Conservation (phyloP, 2,797 vertebrate species). For the Lindbergichthys nudifrons region DNA sequence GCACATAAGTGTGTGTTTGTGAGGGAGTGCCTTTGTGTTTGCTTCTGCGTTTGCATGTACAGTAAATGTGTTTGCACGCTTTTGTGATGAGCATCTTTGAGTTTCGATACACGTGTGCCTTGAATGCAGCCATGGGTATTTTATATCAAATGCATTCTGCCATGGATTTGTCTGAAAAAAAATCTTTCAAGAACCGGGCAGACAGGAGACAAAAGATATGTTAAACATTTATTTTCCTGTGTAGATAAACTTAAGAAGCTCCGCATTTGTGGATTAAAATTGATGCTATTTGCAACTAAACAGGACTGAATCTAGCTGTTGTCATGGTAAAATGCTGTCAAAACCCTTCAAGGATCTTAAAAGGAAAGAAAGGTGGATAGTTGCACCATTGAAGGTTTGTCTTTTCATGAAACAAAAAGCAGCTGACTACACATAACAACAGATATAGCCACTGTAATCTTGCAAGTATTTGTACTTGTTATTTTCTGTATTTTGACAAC, state of each 20-base stretch:
- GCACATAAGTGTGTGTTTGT: constrained; percentile 29
- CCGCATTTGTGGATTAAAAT: constrained; percentile 42
- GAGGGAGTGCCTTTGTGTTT: constrained; percentile 19
- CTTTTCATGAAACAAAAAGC: constrained; percentile 7
- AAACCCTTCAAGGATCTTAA: constrained; percentile 14
- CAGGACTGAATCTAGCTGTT: constrained; percentile 38
- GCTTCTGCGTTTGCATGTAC: constrained; percentile 12
- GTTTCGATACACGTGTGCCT: constrained; percentile 5
- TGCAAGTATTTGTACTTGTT: neutral
- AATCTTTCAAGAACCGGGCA: constrained; percentile 31
- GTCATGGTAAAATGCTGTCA: constrained; percentile 31
- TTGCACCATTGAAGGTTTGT: neutral
- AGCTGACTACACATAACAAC: constrained; percentile 32
- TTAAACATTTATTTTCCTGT: constrained; percentile 24
- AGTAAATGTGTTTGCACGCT: constrained; percentile 34
- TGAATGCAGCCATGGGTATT: constrained; percentile 41
- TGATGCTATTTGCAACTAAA: constrained; percentile 39
- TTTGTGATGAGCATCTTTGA: constrained; percentile 36
- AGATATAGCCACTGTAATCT: neutral
- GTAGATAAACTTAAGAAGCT: constrained; percentile 53
- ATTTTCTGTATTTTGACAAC: constrained; percentile 8
- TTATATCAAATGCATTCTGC: constrained; percentile 36
- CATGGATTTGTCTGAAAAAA: constrained; percentile 41
- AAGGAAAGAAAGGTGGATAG: constrained; percentile 15
- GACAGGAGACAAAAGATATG: constrained; percentile 37